Conservation (phyloP, 2,113 vertebrate genomes). For the Corynorhinus townsendii region DNA sequence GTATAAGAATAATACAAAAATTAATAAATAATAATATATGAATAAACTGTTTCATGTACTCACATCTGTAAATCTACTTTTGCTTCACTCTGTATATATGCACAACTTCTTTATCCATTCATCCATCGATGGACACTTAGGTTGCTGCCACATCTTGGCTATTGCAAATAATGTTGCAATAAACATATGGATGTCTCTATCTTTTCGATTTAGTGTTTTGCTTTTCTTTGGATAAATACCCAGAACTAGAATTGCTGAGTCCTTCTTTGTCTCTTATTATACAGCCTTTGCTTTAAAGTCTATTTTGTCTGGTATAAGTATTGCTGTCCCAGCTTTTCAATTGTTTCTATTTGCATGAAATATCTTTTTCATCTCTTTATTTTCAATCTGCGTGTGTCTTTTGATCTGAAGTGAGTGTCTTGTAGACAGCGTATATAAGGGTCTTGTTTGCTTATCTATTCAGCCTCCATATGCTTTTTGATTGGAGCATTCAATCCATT, state of each 20-base stretch:
- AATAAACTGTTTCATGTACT: not conserved
- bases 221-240: not conserved
- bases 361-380: not conserved
- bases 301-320: not conserved
- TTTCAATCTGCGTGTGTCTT: not conserved
- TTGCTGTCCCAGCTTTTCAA: not conserved
- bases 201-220: not conserved
- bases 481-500: not conserved
- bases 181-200: not conserved
- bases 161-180: not conserved
- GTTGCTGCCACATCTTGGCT: not conserved
- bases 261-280: not conserved
- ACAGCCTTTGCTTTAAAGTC: not conserved
- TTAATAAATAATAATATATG: not conserved
- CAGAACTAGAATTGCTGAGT: not conserved
- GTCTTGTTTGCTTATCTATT: not conserved
- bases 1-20: not conserved
- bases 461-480: not conserved
- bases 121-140: not conserved
- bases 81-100: not conserved
- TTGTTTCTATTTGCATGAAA: not conserved
- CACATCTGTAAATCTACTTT: not conserved
- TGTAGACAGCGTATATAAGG: not conserved
- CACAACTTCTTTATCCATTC: not conserved
- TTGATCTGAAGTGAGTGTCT: not conserved